Base-by-base conservation (phyloP, 1,140 invertebrate species). In the Popillia japonica region DNA sequence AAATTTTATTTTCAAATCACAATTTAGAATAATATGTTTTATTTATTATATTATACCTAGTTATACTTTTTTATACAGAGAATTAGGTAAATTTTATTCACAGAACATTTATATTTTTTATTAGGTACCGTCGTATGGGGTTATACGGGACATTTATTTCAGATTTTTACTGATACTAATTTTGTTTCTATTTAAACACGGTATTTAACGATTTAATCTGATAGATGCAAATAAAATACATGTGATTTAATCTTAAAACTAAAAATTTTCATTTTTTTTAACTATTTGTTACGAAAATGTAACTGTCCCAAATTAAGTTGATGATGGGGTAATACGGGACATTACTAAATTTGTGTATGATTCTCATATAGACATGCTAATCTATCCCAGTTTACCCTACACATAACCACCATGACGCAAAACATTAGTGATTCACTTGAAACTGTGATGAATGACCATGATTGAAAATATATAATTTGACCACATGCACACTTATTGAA, bases 91-190 rank as follows among this genome's bases (percentile, higher is more conserved):
- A n/a, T n/a, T n/a, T n/a, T n/a, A n/a, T n/a, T n/a, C n/a, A n/a
- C n/a, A n/a, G n/a, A n/a, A n/a, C n/a, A n/a, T n/a, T n/a, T n/a
- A n/a, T n/a, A n/a, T n/a, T n/a, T n/a, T n/a, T n/a, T n/a, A n/a
- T n/a, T 34, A 48, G 8, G 44, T 48, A 48, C 44, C 44, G 44
- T 48, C 6, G 8, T 48, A 48, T 48, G 44, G 44, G 44, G 44
- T 48, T 48, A 48, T 48, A 48, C 8, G 44, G n/a, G 44, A 48
- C 44, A 48, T 48, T 48, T 48, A 48, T 48, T 48, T 48, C 44
- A 48, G 44, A 48, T 48, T 48, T 48, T 48, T 17, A 48, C 44
- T 48, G n/a, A 48, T 48, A 48, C 8, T 48, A 48, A 2, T 48
- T 48, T 48, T 48, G 44, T 48, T 48, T 48, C 2, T 3, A 48